Percentiles rank a stretch among this genome's conserved stretches.
Evolutionary conservation across 2,113 vertebrate genomes (phyloP).

Genomic region (Ursus arctos): DNA sequence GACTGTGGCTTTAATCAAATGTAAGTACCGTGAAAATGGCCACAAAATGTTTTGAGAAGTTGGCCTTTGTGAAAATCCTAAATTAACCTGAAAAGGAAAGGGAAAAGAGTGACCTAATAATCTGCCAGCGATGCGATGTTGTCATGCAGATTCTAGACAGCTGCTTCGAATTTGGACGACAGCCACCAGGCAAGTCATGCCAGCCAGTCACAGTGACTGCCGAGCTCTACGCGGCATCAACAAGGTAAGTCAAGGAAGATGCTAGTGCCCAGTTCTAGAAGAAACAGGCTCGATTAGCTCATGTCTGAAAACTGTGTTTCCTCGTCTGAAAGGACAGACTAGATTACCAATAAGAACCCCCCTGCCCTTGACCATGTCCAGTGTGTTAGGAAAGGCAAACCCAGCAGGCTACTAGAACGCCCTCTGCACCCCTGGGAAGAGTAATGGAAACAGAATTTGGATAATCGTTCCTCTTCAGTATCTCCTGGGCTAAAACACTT

Average conservation of each 20-base stretch:
- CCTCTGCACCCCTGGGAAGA: not conserved
- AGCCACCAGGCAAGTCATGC: not conserved
- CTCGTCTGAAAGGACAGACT: not conserved
- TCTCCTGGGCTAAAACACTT: not conserved
- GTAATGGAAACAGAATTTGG: not conserved
- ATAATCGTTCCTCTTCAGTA: not conserved
- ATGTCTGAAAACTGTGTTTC: not conserved
- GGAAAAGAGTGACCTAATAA: not conserved
- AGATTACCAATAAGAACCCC: not conserved
- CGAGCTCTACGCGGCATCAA: not conserved
- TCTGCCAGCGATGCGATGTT: not conserved
- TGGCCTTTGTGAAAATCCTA: not conserved
- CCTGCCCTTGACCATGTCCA: not conserved
- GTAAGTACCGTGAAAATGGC: not conserved
- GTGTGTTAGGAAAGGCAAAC: not conserved
- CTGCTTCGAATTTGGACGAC: not conserved
- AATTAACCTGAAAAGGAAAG: not conserved
- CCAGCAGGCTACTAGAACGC: not conserved
- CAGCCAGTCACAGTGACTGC: not conserved
- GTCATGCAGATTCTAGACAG: not conserved
- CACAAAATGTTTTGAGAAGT: not conserved
- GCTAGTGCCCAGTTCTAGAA: not conserved
- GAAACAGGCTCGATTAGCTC: not conserved
- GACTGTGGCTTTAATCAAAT: slow-evolving; percentile 29
- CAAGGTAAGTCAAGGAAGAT: not conserved